Conservation (phyloP, 1,140 invertebrate genomes). For the Wiebesia pumilae region DNA sequence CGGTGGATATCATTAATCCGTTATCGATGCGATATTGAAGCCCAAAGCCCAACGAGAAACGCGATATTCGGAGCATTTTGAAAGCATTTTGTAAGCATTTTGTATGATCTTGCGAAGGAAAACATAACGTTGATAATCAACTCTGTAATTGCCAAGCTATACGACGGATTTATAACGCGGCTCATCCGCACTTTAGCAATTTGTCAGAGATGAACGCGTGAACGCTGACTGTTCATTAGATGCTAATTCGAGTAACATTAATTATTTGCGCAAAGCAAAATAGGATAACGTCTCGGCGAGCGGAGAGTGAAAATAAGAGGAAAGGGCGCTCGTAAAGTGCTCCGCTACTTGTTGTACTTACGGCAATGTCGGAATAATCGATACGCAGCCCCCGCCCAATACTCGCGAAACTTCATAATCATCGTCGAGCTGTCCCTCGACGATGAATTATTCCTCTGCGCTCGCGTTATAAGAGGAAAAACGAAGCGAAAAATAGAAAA, state of each 20-base stretch:
- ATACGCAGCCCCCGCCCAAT: not conserved
- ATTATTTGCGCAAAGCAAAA: not conserved
- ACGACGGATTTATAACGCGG: too few relatives aligned
- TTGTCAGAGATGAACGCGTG: not conserved
- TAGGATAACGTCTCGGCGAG: not conserved
- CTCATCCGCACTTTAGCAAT: not conserved
- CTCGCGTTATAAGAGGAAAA: not conserved
- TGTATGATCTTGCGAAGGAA: too few relatives aligned
- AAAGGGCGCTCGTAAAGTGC: not conserved
- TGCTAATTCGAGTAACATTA: not conserved
- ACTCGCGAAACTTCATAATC: not conserved
- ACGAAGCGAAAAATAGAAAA: not conserved
- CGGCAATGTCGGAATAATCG: not conserved
- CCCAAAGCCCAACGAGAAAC: too few relatives aligned
- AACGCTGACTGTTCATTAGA: not conserved
- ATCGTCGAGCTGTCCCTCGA: too few relatives aligned
- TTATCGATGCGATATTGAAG: not conserved
- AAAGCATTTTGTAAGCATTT: too few relatives aligned
- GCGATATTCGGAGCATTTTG: too few relatives aligned
- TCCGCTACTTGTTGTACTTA: not conserved
- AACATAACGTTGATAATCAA: too few relatives aligned
- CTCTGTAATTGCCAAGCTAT: too few relatives aligned
- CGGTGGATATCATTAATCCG: not conserved
- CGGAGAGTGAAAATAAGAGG: not conserved
- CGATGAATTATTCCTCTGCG: too few relatives aligned